Evolutionary conservation across 2,888 invertebrate genomes (phyloP), one percentile per base, ranked within the genome.

Genomic region (Epistrophe grossulariae): DNA sequence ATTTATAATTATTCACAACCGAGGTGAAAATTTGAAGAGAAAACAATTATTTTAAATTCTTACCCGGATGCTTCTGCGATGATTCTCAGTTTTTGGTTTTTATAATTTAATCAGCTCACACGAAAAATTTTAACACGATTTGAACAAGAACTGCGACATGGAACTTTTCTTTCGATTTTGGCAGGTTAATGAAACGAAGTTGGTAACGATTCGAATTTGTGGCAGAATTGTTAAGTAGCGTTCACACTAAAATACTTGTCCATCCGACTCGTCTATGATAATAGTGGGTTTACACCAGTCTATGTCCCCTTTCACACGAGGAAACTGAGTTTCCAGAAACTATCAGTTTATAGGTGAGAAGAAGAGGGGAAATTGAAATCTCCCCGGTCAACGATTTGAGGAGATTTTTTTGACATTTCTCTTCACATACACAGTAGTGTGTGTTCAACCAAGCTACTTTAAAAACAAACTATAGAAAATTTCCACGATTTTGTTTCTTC

Each of bases 101-200:
- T 82, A 38, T 87, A 82, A 79, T 82, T 79, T 87, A 76, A 52
- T 60, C 87, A 74, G 79, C 72, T 76, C 87, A 83, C 74, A 82
- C 59, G 83, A 79, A 87, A 87, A 87, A 82, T 89, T 80, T 89
- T 88, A 90, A 89, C 90, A 89, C 89, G 88, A 89, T 89, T 89
- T 89, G 84, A 89, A 89, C 89, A 89, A 89, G 89, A 90, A 90
- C 88, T 89, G 89, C 89, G 88, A 88, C 89, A 89, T 89, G 87
- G 70, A 81, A 52, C 55, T 82, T 73, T 78, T 70, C 60, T 72
- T 70, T 71, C 62, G 73, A 68, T 50, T 77, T 78, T 81, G 85
- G 73, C 73, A 85, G 81, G 35, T 45, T 52, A 31, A 72, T 59
- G 50, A n/a, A 48, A 17, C 43, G 87, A 87, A 87, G 79, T 79